Percentiles rank a stretch among this genome's conserved stretches.
phyloP scores from a whole-genome alignment of 2,113 vertebrate genomes.

The Callipepla squamata region DNA sequence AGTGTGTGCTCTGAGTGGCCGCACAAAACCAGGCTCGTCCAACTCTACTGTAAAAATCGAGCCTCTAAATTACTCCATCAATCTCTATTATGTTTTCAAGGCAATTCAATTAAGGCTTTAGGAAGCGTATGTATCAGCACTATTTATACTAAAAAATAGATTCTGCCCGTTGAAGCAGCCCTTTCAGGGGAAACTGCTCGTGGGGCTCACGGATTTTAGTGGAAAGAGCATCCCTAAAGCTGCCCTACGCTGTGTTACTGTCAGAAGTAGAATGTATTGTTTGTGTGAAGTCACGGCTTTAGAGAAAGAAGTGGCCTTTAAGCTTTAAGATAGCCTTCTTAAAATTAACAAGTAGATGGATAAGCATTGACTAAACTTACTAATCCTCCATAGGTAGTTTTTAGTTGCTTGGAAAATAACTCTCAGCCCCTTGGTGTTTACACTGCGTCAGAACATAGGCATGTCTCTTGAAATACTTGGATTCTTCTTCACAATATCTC shows the following conservation, averaged over 20 bases:
- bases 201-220: accelerated
- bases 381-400: constrained; percentile 50
- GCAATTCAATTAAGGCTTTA: constrained; percentile 10
- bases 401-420: constrained; percentile 67
- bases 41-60: neutral
- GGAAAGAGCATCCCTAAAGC: constrained; percentile 7
- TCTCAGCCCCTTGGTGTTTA: constrained; percentile 27
- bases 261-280: constrained; percentile 50
- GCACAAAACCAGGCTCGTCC: neutral
- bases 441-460: constrained; percentile 41
- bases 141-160: neutral
- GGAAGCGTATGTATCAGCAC: neutral
- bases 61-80: constrained; percentile 8
- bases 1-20: neutral
- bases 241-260: neutral
- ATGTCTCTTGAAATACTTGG: constrained; percentile 36
- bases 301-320: constrained; percentile 58
- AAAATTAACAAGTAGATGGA: constrained; percentile 43
- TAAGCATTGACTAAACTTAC: constrained; percentile 48
- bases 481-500: constrained; percentile 19
- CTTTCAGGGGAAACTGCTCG: neutral
- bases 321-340: constrained; percentile 73
- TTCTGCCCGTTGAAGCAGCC: neutral
- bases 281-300: constrained; percentile 33
- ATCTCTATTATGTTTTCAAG: constrained; percentile 9